A percentile compares a stretch with the other conserved stretches of the same genome.
Conservation (phyloP, 1,140 invertebrate genomes). For the Temnothorax nylanderi region DNA sequence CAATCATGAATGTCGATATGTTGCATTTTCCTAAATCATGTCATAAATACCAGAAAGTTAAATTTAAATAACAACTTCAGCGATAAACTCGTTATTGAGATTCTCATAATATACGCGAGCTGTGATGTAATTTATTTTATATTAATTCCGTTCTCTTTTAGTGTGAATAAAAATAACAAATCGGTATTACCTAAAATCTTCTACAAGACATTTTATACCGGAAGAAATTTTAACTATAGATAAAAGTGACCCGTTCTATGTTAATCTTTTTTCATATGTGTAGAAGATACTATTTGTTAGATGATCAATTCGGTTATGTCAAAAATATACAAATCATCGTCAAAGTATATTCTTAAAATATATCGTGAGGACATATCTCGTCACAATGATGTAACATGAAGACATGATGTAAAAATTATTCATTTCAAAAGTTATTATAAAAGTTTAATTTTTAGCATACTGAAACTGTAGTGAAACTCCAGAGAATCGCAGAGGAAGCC, state of each 20-base stretch:
- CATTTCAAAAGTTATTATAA: not conserved
- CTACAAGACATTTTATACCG: not conserved
- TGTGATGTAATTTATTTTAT: constrained; percentile 9
- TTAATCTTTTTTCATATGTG: not conserved
- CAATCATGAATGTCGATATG: constrained; percentile 25
- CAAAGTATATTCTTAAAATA: not conserved
- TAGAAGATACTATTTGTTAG: not conserved
- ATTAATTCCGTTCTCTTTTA: constrained; percentile 23
- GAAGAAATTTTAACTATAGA: not conserved
- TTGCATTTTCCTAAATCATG: constrained; percentile 17
- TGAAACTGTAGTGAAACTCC: not conserved
- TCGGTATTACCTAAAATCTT: not conserved
- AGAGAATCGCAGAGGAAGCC: not conserved
- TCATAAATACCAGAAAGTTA: constrained; percentile 37
- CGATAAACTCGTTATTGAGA: constrained; percentile 14
- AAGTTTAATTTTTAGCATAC: not conserved
- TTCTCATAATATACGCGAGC: constrained; percentile 9
- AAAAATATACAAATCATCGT: not conserved
- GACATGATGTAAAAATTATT: not conserved
- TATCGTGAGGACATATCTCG: not conserved
- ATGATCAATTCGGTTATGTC: not conserved
- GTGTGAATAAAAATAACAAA: not conserved
- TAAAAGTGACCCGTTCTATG: not conserved
- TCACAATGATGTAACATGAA: too few relatives aligned
- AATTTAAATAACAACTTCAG: constrained; percentile 39